These are phyloP conservation scores for Sebastes oblongus DNA, from an alignment of 2,797 vertebrate species.

Conservation along the genomic window DNA sequence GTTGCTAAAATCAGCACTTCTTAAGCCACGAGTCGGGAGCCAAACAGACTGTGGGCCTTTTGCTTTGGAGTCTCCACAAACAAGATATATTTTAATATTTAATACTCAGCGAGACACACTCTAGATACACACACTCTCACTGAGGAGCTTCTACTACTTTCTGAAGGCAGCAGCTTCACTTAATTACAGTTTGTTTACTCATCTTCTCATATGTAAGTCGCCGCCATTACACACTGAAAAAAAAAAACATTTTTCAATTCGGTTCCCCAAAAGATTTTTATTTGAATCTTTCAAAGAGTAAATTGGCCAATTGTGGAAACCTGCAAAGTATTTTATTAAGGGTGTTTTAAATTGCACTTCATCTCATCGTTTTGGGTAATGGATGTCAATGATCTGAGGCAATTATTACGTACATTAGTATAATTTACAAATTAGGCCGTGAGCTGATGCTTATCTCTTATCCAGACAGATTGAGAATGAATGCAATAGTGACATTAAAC, in stretches of 20 bases:
- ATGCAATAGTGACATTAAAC: not conserved
- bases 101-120: not conserved
- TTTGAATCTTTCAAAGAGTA: not conserved
- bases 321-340: not conserved
- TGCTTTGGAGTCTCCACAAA: conserved; percentile 18
- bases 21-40: conserved; percentile 4
- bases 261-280: not conserved
- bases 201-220: conserved; percentile 10
- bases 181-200: not conserved
- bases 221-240: not conserved
- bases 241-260: not conserved
- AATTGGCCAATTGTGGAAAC: conserved; percentile 7
- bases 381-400: not conserved
- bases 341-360: not conserved
- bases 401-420: not conserved
- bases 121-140: not conserved
- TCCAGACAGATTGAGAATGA: not conserved
- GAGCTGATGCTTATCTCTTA: not conserved
- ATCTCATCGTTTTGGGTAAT: not conserved
- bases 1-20: conserved; percentile 39
- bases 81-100: conserved; percentile 15
- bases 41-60: conserved; percentile 34
- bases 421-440: not conserved
- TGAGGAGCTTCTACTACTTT: not conserved
- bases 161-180: not conserved